Percentiles rank a stretch among this genome's conserved stretches.
Evolutionary conservation across 1,140 invertebrate genomes (phyloP).

Genomic region (Adoxophyes honmai): DNA sequence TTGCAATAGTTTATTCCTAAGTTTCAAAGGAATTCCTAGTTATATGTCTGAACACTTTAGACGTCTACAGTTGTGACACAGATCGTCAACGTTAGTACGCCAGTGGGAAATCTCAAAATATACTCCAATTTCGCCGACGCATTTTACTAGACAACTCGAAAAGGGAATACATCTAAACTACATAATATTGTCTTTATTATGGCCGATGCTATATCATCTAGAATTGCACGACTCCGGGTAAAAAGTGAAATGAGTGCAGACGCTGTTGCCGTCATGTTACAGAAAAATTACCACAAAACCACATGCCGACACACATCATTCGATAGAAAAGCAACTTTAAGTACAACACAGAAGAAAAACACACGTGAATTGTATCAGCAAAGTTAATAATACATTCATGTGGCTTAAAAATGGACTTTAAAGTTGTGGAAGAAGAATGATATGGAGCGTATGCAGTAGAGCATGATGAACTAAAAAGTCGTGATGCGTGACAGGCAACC

Average conservation of each 20-base stretch:
- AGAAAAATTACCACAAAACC: neutral
- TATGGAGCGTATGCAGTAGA: neutral
- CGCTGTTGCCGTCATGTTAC: neutral
- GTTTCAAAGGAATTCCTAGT: too few species aligned
- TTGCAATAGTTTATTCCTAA: too few species aligned
- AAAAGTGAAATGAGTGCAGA: conserved; percentile 5
- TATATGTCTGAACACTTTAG: too few species aligned
- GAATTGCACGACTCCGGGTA: neutral
- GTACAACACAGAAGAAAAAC: neutral
- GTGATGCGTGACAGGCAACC: conserved; percentile 34
- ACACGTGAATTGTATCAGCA: neutral
- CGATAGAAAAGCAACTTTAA: neutral
- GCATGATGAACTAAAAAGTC: conserved; percentile 47
- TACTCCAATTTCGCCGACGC: too few species aligned
- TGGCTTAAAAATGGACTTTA: neutral
- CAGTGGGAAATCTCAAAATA: too few species aligned
- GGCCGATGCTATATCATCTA: too few species aligned
- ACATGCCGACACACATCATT: neutral
- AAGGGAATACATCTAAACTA: too few species aligned
- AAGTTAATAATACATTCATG: neutral
- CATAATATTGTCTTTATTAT: too few species aligned
- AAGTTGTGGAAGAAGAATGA: neutral
- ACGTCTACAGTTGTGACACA: too few species aligned
- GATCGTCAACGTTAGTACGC: too few species aligned
- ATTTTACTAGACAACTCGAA: too few species aligned